Evolutionary conservation across 1,140 invertebrate genomes (phyloP).

Genomic region (Heliothis virescens): DNA sequence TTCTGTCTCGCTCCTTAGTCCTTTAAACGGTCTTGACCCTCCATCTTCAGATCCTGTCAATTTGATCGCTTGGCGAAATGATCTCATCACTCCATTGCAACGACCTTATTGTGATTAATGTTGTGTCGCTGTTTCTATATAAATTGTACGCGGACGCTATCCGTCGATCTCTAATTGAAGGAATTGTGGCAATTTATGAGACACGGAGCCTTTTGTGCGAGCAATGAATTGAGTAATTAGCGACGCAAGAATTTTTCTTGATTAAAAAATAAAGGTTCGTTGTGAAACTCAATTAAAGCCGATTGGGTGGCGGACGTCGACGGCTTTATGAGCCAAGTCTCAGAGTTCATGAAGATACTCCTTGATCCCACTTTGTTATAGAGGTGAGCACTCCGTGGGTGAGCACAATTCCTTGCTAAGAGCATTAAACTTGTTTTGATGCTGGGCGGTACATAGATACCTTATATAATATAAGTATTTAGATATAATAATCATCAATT

Average conservation of each 20-base stretch:
- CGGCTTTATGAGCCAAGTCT: slow-evolving; percentile 24
- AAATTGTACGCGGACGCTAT: slow-evolving; percentile 73
- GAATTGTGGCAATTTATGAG: slow-evolving; percentile 75
- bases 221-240: slow-evolving; percentile 75
- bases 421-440: neutral
- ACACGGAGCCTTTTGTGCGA: slow-evolving; percentile 53
- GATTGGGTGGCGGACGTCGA: slow-evolving; percentile 27
- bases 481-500: too few relatives aligned
- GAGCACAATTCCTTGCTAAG: slow-evolving; percentile 11
- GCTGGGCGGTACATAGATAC: too few relatives aligned
- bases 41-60: slow-evolving; percentile 43
- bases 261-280: slow-evolving; percentile 63
- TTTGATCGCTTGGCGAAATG: slow-evolving; percentile 58
- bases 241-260: slow-evolving; percentile 55
- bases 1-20: slow-evolving; percentile 26
- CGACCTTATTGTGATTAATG: slow-evolving; percentile 73
- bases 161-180: slow-evolving; percentile 76
- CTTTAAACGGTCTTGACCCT: slow-evolving; percentile 34
- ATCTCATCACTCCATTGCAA: slow-evolving; percentile 65
- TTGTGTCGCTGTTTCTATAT: slow-evolving; percentile 68
- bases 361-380: slow-evolving; percentile 3
- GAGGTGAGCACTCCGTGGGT: neutral
- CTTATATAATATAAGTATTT: too few relatives aligned
- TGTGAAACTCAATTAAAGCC: slow-evolving; percentile 45
- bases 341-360: neutral